Percentiles rank a stretch among this genome's conserved stretches.
These are phyloP conservation scores for Drosophila planitibia DNA, from an alignment of 2,888 invertebrate genomes.

Conservation along the genomic window DNA sequence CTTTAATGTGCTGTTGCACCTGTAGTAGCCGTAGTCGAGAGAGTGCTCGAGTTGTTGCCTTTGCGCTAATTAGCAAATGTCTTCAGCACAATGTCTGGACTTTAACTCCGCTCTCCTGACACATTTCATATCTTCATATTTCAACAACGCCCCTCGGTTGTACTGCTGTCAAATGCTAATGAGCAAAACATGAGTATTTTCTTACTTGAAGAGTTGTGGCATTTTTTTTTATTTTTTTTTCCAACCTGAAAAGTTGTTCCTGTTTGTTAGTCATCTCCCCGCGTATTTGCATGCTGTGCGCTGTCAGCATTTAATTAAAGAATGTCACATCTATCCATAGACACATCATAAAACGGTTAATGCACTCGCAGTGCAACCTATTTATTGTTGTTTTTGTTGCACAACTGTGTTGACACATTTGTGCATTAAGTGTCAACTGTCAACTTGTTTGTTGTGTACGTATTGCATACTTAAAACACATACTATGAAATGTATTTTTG, in stretches of 20 bases:
- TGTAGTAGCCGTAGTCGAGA: slow-evolving; percentile 1
- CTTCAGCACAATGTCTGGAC: slow-evolving; percentile 32
- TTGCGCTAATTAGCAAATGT: slow-evolving; percentile 66
- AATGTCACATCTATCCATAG: slow-evolving; percentile 33
- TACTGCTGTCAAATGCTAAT: slow-evolving; percentile 51
- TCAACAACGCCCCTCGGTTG: slow-evolving; percentile 7
- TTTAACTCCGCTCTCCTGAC: slow-evolving; percentile 27
- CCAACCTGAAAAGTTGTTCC: slow-evolving; percentile 21
- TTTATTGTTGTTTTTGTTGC: slow-evolving; percentile 21
- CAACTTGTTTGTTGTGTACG: slow-evolving; percentile 41
- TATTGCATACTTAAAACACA: slow-evolving; percentile 14
- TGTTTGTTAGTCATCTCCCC: background rate
- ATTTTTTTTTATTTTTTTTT: slow-evolving; percentile 5
- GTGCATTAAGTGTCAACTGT: slow-evolving; percentile 61
- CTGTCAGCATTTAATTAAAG: slow-evolving; percentile 64
- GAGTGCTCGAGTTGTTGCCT: slow-evolving; percentile 36
- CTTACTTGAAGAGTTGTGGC: slow-evolving; percentile 35
- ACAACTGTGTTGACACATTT: slow-evolving; percentile 55
- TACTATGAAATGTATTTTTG: slow-evolving; percentile 2
- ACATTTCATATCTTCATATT: slow-evolving; percentile 37
- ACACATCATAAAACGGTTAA: slow-evolving; percentile 55
- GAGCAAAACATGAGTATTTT: slow-evolving; percentile 61
- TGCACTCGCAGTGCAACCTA: slow-evolving; percentile 59
- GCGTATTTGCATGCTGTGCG: slow-evolving; percentile 11
- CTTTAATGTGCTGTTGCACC: slow-evolving; percentile 34